A percentile compares a stretch with the other conserved stretches of the same genome.
Conservation (phyloP, 2,113 vertebrate genomes). For the Grallaria varia region DNA sequence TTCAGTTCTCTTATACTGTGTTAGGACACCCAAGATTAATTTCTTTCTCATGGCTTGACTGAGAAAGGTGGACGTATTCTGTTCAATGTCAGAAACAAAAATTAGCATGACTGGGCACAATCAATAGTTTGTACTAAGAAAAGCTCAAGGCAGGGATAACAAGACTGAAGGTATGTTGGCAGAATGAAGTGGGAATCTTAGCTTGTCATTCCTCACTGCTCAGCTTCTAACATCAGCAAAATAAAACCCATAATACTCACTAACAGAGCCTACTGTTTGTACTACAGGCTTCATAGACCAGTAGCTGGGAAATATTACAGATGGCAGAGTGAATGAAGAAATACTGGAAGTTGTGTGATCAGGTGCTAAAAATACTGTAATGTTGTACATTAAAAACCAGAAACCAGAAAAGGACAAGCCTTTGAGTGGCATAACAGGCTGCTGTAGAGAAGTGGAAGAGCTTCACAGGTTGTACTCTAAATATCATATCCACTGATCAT, state of each 20-base stretch:
- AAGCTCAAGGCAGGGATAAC: constrained; percentile 33
- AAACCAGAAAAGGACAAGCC: not conserved
- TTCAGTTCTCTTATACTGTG: not conserved
- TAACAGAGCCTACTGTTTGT: not conserved
- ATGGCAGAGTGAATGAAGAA: not conserved
- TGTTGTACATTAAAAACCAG: not conserved
- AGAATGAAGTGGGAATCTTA: not conserved
- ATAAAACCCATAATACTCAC: not conserved
- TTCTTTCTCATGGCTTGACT: not conserved
- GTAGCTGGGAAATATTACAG: not conserved
- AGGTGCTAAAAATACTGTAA: not conserved
- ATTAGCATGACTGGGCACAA: not conserved
- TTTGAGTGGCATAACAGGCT: not conserved
- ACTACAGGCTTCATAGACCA: not conserved
- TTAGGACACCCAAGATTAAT: constrained; percentile 4
- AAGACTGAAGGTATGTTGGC: not conserved
- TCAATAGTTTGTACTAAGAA: constrained; percentile 37
- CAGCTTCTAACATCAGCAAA: not conserved
- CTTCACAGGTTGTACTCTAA: not conserved
- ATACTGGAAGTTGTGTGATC: not conserved
- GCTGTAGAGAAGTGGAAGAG: not conserved
- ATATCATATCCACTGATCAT: not conserved
- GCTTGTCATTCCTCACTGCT: not conserved
- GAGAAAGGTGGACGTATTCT: not conserved
- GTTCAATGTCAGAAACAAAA: constrained; percentile 1